Base-by-base conservation (phyloP, 2,797 vertebrate genomes). In the Melanotaenia trifasciata region DNA sequence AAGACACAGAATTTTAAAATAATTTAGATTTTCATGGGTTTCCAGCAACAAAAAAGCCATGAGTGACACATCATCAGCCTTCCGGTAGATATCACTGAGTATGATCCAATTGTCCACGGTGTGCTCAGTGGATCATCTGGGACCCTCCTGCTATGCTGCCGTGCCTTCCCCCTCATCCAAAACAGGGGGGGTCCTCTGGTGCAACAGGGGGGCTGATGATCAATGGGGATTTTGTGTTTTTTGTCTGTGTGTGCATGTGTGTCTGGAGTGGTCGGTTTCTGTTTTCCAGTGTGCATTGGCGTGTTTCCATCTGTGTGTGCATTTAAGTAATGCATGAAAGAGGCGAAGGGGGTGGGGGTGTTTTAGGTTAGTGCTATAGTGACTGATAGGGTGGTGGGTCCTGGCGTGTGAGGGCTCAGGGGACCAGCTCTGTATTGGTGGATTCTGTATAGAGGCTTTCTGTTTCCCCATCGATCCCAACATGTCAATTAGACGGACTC, bases 401-500 rank as follows among this genome's bases (percentile, higher is more conserved):
- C 67, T 72, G 67, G 85, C 62, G 45, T 83, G 85, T 62, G 63
- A 70, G 76, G 87, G 69, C 90, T 82, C 91, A 50, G 51, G 93
- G 90, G 92, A 92, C 62, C 47, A 47, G 83, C 76, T 83, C 70
- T 86, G 84, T 90, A 90, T 94, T 85, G 92, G 90, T 84, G 58
- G 79, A 80, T 78, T 80, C 62, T 78, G 88, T 64, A 75, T 84
- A 90, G 80, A 93, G 84, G 87, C 87, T 90, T 84, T 93, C 89
- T 92, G 86, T 87, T 86, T 80, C 87, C 73, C 72, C 83, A 94
- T 94, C 84, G 90, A 95, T 94, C 89, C 78, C 76, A 81, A 89
- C 84, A 87, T 87, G 88, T 94, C 93, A 93, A 92, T 94, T 93
- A 92, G 89, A 92, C 79, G 66, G 88, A 91, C 90, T 91, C 84